Evolutionary conservation across 2,113 vertebrate species (phyloP), one percentile per base, ranked within the genome.

Genomic region (Narcine bancroftii): DNA sequence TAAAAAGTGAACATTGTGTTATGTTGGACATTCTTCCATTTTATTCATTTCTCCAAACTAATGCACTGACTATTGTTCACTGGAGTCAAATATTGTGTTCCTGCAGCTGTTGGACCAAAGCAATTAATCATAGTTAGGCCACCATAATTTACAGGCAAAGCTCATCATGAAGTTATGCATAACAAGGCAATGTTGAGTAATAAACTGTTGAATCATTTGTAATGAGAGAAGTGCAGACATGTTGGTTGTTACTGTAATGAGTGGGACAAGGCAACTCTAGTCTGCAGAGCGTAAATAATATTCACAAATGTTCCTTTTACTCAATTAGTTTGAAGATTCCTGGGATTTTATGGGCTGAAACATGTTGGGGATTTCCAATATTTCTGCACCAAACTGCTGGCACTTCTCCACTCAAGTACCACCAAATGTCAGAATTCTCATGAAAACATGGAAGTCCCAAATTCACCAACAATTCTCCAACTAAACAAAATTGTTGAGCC

Each of bases 181-280:
- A 85, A 85, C 53, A 36, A 87, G 81, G 81, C 53, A 87, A 87
- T 36, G 53, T 87, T 87, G 81, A 63, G 53, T 87, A 87, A 87
- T 87, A 87, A 60, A 60, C 6, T 56, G 4, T 36, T 60, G 81
- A 63, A 63, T 63, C 81, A 63, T 36, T 87, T 63, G 53, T 36
- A 63, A 87, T 60, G 53, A 85, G 81, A 60, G 81, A 87, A 87
- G 53, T 60, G 33, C 60, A 60, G 60, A 60, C n/a, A 87, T 60
- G 81, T n/a, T 87, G 56, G 53, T 13, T 87, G 81, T 87, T 87
- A 87, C 33, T 60, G 81, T 17, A 53, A 87, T 60, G 19, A 60
- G 26, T 53, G 45, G 11, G 29, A 53, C 9, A 85, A 87, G 15
- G 81, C 33, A 87, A 63, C 53, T 60, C 19, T n/a, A 39, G 4